Evolutionary conservation across 2,113 vertebrate genomes (phyloP), one percentile per base, ranked within the genome.

Genomic region (Colistium nudipinnis): DNA sequence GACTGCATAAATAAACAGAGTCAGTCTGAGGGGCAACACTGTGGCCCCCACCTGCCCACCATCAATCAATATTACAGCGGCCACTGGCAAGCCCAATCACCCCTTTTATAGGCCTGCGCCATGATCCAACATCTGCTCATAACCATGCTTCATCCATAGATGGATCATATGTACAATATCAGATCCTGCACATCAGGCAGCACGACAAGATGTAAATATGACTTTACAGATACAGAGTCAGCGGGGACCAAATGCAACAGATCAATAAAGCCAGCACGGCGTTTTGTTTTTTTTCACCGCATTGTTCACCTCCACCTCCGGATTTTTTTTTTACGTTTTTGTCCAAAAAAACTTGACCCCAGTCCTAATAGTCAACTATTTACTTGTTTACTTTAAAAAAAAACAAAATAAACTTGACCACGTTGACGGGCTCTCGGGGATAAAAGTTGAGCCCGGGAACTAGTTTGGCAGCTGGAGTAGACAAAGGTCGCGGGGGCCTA

Each of bases 101-200:
- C n/a, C 87, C 70, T 92, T 90, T 88, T 88, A 90, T 87, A 85
- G 87, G 82, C 84, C 74, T 89, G 78, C 81, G 86, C 90, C 92
- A 90, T 88, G 86, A 92, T 92, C 86, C 92, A 90, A 90, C 90
- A 92, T 92, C 90, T 93, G 90, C 83, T 93, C 80, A 82, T 78
- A 73, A 87, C 82, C 77, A 70, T 78, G 35, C 80, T 86, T 87
- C 83, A 87, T 90, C 76, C 84, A 84, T 74, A 79, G 74, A 78
- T 74, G 82, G 76, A 83, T 85, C 80, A 71, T 80, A 87, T 78
- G 74, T 83, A 78, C 72, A 80, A 78, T 82, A 73, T 78, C 63
- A 62, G 81, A 80, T 70, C 25, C 76, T 62, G 62, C 35, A 61
- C 33, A 44, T 44, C 41, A 44, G 20, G 7, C 41, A 20, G 41